Percentiles rank a stretch among this genome's conserved stretches.
These are phyloP conservation scores for Litoditis marina DNA, from an alignment of 2,888 invertebrate species.

Conservation along the genomic window DNA sequence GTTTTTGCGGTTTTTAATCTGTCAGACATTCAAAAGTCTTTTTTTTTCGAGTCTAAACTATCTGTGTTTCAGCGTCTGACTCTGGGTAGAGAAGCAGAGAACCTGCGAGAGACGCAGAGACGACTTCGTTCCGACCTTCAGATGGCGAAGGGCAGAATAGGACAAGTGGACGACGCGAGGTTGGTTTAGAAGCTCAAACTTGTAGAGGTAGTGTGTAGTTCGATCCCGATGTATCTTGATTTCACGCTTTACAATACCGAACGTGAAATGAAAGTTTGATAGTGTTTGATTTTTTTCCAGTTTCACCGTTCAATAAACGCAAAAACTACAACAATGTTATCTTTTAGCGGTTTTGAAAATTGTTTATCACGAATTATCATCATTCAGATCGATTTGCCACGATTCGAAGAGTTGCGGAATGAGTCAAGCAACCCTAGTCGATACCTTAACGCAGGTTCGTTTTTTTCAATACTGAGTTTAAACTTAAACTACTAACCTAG, in stretches of 20 bases:
- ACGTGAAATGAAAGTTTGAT: no score
- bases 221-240: not conserved
- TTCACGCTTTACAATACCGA: no score
- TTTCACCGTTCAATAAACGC: no score
- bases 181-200: conserved; percentile 19
- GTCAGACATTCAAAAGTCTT: no score
- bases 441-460: conserved; percentile 26
- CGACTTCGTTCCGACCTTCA: conserved; percentile 66
- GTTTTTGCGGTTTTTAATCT: not conserved
- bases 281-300: not conserved
- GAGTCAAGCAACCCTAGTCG: conserved; percentile 33
- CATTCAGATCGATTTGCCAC: conserved; percentile 16
- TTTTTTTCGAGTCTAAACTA: not conserved
- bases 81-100: conserved; percentile 29
- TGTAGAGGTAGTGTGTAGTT: not conserved
- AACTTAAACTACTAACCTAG: no score
- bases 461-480: not conserved
- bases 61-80: conserved; percentile 15
- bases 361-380: not conserved
- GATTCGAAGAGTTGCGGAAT: conserved; percentile 28
- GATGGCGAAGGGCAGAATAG: conserved; percentile 66
- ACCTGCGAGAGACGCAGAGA: conserved; percentile 33
- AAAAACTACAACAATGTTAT: not conserved
- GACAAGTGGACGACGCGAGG: conserved; percentile 38
- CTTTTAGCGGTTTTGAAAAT: not conserved